A percentile compares a stretch with the other conserved stretches of the same genome.
Conservation (phyloP, 2,888 invertebrate species). For the Sarcophaga subvicina region DNA sequence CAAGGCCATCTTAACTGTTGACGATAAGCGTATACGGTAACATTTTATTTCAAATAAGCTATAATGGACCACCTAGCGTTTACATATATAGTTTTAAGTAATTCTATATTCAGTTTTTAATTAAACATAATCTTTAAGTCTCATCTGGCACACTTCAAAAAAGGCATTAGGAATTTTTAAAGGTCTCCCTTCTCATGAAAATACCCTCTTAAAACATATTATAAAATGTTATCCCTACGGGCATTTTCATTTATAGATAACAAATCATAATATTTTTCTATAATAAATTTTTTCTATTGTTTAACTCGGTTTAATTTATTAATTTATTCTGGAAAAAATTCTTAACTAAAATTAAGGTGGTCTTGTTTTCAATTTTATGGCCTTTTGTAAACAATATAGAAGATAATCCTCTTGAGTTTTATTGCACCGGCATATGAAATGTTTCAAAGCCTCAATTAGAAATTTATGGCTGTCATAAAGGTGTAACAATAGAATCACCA, state of each 20-base stretch:
- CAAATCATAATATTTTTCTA: constrained; percentile 43
- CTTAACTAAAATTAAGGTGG: constrained; percentile 37
- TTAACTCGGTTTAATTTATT: constrained; percentile 22
- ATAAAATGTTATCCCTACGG: background rate
- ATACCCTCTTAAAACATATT: background rate
- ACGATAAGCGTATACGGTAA: too few species aligned
- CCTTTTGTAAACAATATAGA: constrained; percentile 3
- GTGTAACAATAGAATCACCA: constrained; percentile 57
- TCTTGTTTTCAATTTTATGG: constrained; percentile 18
- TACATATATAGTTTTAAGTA: background rate
- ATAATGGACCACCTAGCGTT: background rate
- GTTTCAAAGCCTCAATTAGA: constrained; percentile 26
- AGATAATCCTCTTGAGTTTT: constrained; percentile 29
- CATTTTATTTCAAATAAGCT: background rate
- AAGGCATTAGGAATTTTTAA: too few species aligned
- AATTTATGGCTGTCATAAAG: constrained; percentile 65
- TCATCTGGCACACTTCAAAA: background rate
- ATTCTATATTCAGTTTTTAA: background rate
- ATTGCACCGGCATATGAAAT: constrained; percentile 6
- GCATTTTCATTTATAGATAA: background rate
- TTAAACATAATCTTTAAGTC: background rate
- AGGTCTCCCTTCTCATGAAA: background rate
- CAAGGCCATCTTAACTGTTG: too few species aligned
- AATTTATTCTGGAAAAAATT: constrained; percentile 14
- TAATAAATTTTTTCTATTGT: constrained; percentile 57